Base-by-base conservation (phyloP, 2,113 vertebrate genomes). In the Rhabdomys dilectus region DNA sequence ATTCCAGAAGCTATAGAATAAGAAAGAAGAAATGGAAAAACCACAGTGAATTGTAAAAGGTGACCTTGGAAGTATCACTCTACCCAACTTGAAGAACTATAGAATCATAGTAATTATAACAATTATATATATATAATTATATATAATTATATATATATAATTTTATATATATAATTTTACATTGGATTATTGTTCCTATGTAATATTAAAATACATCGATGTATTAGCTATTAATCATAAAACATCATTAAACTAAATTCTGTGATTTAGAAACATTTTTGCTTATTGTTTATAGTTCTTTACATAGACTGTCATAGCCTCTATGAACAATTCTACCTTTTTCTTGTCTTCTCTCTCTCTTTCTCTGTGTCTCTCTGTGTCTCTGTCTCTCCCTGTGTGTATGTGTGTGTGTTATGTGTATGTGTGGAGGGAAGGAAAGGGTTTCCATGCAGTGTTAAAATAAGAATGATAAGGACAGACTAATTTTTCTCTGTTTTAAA, bases 171-270 rank as follows among this genome's bases (percentile, higher is more conserved):
- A 66, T 66, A 66, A 29, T 31, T 31, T 66, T 68, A 68, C 66
- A 68, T 34, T 68, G 34, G 31, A 34, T 34, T n/a, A n/a, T n/a
- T 4, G 70, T 53, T 42, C 53, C 70, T 82, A 45, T 56, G 8
- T 70, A 96, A n/a, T 39, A 72, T 88, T 92, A 62, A 94, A 68
- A 77, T 90, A 62, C 36, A 42, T 45, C 66, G 77, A 45, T 94
- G 3, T 73, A 1, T 17, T 95, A 22, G 80, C 19, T 48, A 22
- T 94, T 34, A 56, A 58, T 91, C 53, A 68, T 58, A 16, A 45
- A 82, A 66, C 39, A 78, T n/a, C 58, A 10, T 72, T 86, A 58
- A 96, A 84, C 34, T 93, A 66, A 75, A 19, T 75, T 73, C 16
- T 70, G 51, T 70, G 34, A 60, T 89, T 82, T 12, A 51, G 36